Conservation (phyloP, 2,797 vertebrate genomes). For the Sebastes variabilis region DNA sequence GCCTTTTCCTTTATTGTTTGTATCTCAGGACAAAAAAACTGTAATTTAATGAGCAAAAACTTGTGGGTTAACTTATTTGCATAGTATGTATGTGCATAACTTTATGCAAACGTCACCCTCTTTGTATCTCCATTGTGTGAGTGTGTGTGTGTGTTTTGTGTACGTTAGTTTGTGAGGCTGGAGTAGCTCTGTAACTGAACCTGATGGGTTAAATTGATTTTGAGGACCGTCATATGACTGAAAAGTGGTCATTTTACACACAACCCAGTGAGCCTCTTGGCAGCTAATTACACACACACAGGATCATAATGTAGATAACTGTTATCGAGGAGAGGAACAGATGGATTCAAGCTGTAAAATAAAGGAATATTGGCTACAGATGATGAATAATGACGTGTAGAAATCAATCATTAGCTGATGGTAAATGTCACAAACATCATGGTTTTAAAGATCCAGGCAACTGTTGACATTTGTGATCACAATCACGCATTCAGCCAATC, state of each 20-base stretch:
- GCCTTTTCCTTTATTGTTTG: neutral
- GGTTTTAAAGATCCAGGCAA: neutral
- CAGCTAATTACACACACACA: constrained; percentile 29
- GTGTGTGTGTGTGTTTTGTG: neutral
- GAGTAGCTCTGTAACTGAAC: constrained; percentile 36
- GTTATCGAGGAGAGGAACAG: neutral
- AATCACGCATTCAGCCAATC: neutral
- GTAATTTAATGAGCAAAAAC: neutral
- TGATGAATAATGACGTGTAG: neutral
- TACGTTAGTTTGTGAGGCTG: constrained; percentile 5
- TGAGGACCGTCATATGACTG: constrained; percentile 76
- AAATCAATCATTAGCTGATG: neutral
- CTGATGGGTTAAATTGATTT: constrained; percentile 76
- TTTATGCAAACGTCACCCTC: neutral
- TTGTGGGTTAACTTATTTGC: neutral
- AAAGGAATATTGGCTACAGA: neutral
- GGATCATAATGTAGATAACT: neutral
- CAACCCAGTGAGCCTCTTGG: constrained; percentile 40
- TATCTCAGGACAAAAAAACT: neutral
- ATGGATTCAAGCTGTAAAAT: neutral
- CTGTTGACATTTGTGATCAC: neutral
- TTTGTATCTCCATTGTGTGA: neutral
- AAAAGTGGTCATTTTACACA: constrained; percentile 44
- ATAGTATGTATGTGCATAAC: neutral
- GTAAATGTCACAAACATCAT: neutral